Evolutionary conservation across 2,888 invertebrate genomes (phyloP).

Genomic region (Parnassius mnemosyne): DNA sequence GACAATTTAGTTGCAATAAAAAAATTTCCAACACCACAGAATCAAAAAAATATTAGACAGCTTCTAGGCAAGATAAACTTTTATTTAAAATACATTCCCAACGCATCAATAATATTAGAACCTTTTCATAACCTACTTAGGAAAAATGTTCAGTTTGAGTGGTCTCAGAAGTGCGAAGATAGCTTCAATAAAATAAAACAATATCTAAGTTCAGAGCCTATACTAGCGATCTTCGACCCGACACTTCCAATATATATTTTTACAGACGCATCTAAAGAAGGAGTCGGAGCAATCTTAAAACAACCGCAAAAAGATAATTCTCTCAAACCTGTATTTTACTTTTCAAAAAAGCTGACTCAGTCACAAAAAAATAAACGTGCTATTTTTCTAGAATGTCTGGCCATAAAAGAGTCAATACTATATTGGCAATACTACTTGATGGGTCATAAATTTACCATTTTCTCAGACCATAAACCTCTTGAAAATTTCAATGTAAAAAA

Average conservation of each 20-base stretch:
- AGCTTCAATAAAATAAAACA: constrained; percentile 31
- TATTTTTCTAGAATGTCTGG: too few relatives aligned
- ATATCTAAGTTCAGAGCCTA: constrained; percentile 29
- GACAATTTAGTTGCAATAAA: constrained; percentile 31
- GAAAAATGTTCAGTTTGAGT: constrained; percentile 17
- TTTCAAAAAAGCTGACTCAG: too few relatives aligned
- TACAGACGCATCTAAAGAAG: constrained; percentile 33
- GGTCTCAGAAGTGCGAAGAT: constrained; percentile 25
- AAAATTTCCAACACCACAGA: constrained; percentile 30
- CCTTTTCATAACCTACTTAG: constrained; percentile 27
- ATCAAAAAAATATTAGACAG: constrained; percentile 33
- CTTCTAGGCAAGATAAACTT: constrained; percentile 37
- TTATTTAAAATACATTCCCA: constrained; percentile 33
- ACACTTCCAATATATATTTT: constrained; percentile 35
- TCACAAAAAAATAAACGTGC: too few relatives aligned
- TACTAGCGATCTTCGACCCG: constrained; percentile 33
- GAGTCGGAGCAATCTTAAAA: constrained; percentile 33
- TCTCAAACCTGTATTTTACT: too few relatives aligned
- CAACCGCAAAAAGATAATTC: too few relatives aligned
- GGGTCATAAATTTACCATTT: too few relatives aligned
- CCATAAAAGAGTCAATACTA: too few relatives aligned
- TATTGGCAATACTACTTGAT: too few relatives aligned
- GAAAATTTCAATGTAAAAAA: too few relatives aligned
- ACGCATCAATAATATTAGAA: constrained; percentile 32
- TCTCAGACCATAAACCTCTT: too few relatives aligned